phyloP scores from a whole-genome alignment of 35 echinoderm and acorn worm species.

The Ophiothrix spiculata region DNA sequence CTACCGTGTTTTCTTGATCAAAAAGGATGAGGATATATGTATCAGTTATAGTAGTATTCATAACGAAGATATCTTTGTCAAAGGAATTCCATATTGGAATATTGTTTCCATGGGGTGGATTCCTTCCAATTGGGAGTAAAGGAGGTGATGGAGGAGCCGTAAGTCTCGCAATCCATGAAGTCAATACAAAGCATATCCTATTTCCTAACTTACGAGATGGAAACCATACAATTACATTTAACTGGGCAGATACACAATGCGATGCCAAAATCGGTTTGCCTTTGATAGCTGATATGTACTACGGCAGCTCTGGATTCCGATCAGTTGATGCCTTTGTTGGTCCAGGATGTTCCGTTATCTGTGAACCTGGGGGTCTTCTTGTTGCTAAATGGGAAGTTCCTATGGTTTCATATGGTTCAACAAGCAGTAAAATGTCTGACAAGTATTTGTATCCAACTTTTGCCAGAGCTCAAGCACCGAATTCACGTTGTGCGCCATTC shows the following conservation, averaged over 20 bases:
- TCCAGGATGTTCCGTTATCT: conserved; percentile 60
- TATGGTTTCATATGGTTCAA: conserved; percentile 73
- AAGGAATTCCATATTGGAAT: conserved; percentile 18
- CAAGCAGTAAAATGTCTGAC: conserved; percentile 43
- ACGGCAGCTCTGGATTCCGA: conserved; percentile 12
- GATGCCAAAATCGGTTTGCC: conserved; percentile 33
- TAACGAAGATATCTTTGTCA: no score
- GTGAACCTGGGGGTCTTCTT: conserved; percentile 67
- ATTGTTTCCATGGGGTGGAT: conserved; percentile 55
- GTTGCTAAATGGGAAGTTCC: conserved; percentile 62
- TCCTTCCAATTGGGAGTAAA: conserved; percentile 27
- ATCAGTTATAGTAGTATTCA: no score
- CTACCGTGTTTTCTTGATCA: no score
- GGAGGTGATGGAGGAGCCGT: conserved; percentile 18
- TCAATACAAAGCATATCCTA: conserved; percentile 14
- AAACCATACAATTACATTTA: conserved; percentile 28
- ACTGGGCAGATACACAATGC: conserved; percentile 79
- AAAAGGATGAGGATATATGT: no score
- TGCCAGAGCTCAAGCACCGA: conserved; percentile 7
- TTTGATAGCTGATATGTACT: conserved; percentile 38
- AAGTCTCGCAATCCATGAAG: conserved; percentile 43
- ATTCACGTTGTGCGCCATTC: conserved; percentile 15
- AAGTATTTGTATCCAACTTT: conserved; percentile 66
- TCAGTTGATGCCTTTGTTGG: conserved; percentile 66
- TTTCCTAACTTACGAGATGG: conserved; percentile 14